Base-by-base conservation (phyloP, 1,140 invertebrate genomes). In the Brachionus calyciflorus region DNA sequence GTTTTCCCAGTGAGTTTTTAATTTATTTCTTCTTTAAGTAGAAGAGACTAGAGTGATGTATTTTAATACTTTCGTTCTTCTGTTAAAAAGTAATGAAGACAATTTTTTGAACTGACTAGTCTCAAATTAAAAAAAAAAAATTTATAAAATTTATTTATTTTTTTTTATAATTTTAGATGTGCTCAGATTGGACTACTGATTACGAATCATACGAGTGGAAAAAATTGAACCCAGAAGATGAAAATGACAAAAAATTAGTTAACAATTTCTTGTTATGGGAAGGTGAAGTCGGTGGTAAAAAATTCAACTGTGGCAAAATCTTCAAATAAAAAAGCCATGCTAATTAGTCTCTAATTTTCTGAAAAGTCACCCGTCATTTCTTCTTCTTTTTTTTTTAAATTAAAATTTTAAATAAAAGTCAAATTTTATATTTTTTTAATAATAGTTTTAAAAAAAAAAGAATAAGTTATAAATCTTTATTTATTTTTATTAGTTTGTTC, bases 241-340 rank as follows among this genome's bases (percentile, higher is more conserved):
- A 89, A 79, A 90, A 92, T 81, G 95, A 93, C 55, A 98, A 96
- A 87, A 89, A 91, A 80, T 83, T 96, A 46, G 92, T 99, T 9
- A 87, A 91, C 78, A 90, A 96, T 82, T 98, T 98, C 85, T 91
- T 98, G 83, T 89, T 90, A 12, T 98, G 94, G 95, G 88, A 89
- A 80, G 94, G 93, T 70, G 92, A 98, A 82, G 93, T 93, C 83
- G 85, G 90, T 77, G 93, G 93, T 76, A 90, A 94, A 81, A 90
- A 91, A 84, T 96, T 98, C 88, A 97, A 96, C 85, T 92, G 98
- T 88, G 96, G 96, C 85, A 99, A 99, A 88, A 94, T 98, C 84
- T 99, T 98, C 88, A 99, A 99, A 88, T 99, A 91, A 92, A 69
- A 33, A 9, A 5, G 3, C 9, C 33, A 9, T 5, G 9, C 3